phyloP scores from a whole-genome alignment of 2,888 invertebrate species.

The Meloe dianella region DNA sequence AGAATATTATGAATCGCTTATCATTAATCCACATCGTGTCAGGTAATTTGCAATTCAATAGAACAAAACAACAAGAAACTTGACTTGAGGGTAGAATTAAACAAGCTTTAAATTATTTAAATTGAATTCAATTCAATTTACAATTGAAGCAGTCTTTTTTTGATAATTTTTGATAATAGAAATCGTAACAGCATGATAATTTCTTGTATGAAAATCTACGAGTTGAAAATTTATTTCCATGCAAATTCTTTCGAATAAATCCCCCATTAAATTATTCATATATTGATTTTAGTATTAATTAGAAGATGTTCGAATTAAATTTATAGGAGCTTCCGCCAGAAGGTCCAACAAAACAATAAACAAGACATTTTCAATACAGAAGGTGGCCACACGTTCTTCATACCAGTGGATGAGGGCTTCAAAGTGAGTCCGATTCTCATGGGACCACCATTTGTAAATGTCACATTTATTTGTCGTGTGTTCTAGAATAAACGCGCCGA shows the following conservation, averaged over 20 bases:
- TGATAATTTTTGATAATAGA: too few species aligned
- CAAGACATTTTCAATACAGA: constrained; percentile 77
- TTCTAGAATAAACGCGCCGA: constrained; percentile 58
- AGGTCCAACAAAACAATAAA: constrained; percentile 75
- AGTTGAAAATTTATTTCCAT: neutral
- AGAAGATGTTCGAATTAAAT: too few species aligned
- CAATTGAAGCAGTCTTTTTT: neutral
- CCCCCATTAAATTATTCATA: neutral
- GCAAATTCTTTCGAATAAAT: neutral
- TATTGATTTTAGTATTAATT: too few species aligned
- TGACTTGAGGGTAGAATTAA: too few species aligned
- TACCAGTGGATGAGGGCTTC: constrained; percentile 89
- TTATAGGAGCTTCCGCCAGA: constrained; percentile 75
- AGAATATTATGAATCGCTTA: constrained; percentile 77
- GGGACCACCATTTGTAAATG: too few species aligned
- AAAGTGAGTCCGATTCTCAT: constrained; percentile 65
- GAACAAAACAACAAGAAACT: neutral
- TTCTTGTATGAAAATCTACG: neutral
- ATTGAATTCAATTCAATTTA: neutral
- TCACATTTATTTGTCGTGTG: neutral
- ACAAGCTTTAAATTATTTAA: neutral
- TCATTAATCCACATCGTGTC: constrained; percentile 73
- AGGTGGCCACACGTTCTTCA: constrained; percentile 86
- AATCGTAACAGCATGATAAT: neutral
- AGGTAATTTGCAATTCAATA: constrained; percentile 64